Conservation (phyloP, 2,113 vertebrate genomes). For the Thamnophis sirtalis region DNA sequence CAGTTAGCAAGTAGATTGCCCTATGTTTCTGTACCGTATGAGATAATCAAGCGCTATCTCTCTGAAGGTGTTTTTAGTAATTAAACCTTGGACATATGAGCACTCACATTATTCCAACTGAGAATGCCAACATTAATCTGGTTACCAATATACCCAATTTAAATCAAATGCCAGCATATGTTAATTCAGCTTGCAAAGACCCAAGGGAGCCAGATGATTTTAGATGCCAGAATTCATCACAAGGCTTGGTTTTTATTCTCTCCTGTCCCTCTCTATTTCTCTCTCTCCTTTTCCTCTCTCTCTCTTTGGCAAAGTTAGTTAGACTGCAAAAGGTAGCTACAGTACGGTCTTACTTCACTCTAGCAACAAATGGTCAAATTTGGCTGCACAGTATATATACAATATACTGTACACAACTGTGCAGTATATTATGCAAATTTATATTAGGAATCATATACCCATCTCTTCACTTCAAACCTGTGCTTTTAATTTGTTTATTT, state of each 20-base stretch:
- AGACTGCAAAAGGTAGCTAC: background rate
- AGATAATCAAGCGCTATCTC: background rate
- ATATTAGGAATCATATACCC: background rate
- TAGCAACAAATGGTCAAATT: background rate
- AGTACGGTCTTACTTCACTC: background rate
- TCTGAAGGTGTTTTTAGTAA: background rate
- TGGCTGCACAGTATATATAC: background rate
- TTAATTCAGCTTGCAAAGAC: background rate
- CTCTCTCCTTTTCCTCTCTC: background rate
- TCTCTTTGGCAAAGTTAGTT: background rate
- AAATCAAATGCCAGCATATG: slow-evolving; percentile 35
- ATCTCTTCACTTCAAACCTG: background rate
- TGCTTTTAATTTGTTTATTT: background rate
- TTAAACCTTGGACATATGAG: slow-evolving; percentile 16
- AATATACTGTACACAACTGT: background rate
- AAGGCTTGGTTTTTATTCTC: slow-evolving; percentile 10
- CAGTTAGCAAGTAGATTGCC: background rate
- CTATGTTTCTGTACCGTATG: background rate
- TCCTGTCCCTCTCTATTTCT: background rate
- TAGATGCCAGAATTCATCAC: slow-evolving; percentile 23
- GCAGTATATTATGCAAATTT: background rate
- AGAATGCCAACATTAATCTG: slow-evolving; percentile 33
- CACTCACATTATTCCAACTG: background rate
- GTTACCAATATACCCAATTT: slow-evolving; percentile 26
- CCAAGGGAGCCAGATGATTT: slow-evolving; percentile 1